phyloP scores from a whole-genome alignment of 2,888 invertebrate species.

The Oligia latruncula region DNA sequence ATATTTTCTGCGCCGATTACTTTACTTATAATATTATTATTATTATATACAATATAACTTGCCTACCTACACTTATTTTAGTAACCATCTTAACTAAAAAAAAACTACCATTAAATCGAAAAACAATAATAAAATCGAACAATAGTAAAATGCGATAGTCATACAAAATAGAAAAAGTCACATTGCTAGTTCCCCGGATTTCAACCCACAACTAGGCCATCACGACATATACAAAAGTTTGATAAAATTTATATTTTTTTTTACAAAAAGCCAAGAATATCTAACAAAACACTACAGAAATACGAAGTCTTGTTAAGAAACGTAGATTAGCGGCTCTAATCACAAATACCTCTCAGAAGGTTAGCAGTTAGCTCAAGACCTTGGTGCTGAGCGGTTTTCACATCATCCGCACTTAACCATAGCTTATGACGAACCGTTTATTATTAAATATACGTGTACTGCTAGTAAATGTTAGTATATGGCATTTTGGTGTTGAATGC shows the following conservation, averaged over 20 bases:
- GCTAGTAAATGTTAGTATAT: conserved; percentile 8
- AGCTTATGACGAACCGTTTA: conserved; percentile 49
- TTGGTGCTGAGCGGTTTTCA: conserved; percentile 75
- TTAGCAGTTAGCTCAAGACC: conserved; percentile 71
- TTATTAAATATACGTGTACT: conserved; percentile 33
- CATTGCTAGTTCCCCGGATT: background rate
- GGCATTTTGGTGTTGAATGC: conserved; percentile 11
- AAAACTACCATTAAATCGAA: too few relatives aligned
- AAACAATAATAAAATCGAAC: background rate
- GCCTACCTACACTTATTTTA: too few relatives aligned
- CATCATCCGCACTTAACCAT: conserved; percentile 68
- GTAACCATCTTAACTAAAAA: too few relatives aligned
- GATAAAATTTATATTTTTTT: background rate
- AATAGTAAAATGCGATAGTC: background rate
- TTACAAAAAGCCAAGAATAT: background rate
- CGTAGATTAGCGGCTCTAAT: conserved; percentile 77
- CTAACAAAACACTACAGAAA: conserved; percentile 17
- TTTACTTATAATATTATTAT: too few relatives aligned
- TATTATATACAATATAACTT: too few relatives aligned
- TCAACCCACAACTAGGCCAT: background rate
- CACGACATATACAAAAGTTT: background rate
- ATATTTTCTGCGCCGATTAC: background rate
- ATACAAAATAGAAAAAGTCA: background rate
- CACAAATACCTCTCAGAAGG: conserved; percentile 78
- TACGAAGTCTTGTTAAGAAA: conserved; percentile 58